These are phyloP conservation scores for Zosterops lateralis DNA, from an alignment of 2,113 vertebrate genomes.

Conservation along the genomic window DNA sequence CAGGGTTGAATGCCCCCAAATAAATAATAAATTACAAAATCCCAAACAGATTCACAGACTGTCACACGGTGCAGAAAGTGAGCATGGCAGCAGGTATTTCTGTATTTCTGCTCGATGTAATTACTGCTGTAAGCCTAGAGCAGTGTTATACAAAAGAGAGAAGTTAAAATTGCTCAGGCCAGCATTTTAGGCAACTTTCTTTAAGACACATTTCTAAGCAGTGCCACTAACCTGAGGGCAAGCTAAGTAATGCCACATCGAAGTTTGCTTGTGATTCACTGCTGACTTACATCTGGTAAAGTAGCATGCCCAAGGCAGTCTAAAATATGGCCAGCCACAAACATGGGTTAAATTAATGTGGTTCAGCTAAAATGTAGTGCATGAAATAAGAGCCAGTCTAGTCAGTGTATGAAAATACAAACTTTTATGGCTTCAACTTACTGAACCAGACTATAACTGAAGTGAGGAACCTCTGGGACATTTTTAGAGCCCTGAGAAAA, in stretches of 20 bases:
- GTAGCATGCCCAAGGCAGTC: conserved; percentile 1
- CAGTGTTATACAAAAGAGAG: neutral
- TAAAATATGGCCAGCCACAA: conserved; percentile 26
- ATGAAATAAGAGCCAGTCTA: conserved; percentile 30
- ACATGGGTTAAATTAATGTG: conserved; percentile 46
- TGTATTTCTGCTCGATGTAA: neutral
- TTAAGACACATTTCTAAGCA: conserved; percentile 22
- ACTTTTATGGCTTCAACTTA: conserved; percentile 6
- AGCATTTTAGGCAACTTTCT: conserved; percentile 24
- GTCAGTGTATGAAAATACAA: conserved; percentile 32
- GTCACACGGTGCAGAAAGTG: neutral
- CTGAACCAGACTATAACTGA: neutral
- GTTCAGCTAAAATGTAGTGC: conserved; percentile 11
- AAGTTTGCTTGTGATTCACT: conserved; percentile 40
- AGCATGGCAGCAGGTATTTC: neutral
- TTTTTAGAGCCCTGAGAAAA: neutral
- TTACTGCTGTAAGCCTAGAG: neutral
- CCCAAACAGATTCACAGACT: neutral
- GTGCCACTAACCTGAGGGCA: neutral
- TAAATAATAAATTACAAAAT: neutral
- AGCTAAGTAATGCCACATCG: neutral
- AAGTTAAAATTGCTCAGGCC: conserved; percentile 23
- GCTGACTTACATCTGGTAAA: conserved; percentile 37
- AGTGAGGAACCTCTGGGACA: neutral
- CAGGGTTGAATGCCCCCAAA: neutral